Evolutionary conservation across 64 coral and sea anemone species (phyloP), one percentile per base, ranked within the genome.

Genomic region (Stylophora pistillata): DNA sequence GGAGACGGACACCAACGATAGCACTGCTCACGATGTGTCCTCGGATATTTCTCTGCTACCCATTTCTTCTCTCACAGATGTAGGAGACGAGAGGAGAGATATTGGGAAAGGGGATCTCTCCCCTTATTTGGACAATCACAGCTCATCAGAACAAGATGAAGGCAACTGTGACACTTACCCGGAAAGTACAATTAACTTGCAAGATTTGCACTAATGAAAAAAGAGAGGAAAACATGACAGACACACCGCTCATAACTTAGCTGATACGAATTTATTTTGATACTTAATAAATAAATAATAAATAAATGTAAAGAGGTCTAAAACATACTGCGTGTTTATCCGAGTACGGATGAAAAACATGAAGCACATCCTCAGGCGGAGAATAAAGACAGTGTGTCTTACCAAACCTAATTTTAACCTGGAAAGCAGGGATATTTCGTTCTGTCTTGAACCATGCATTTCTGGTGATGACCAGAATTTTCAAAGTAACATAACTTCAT

Each of bases 141-240:
- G 70, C 18, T 76, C 89, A 12, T 73, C 89, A 20, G 89, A 91
- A n/a, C 82, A 56, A 77, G 90, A 92, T n/a, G 89, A 85, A 15
- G 52, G 58, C 55, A 86, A 86, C 25, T 73, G 74, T 25, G 82
- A 92, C 17, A 58, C 53, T 28, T 92, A 92, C 30, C 90, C 90
- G 23, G 90, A 92, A 29, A 92, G 90, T 68, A 92, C 90, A 26
- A 92, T 92, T 58, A 92, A 92, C 72, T 68, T 92, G 33, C 90
- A 92, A 59, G 90, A 92, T 33, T 60, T 92, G 73, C 74, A 82
- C n/a, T 91, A 28, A 91, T 59, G 26, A 18, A 55, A 17, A 26
- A n/a, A 79, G 59, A 17, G 53, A 31, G 21, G 28, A 10, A 71
- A 10, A 9, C 20, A 2, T 71, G 34, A 52, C 16, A 47, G 13